Percentiles rank a stretch among this genome's conserved stretches.
Conservation (phyloP, 1,140 invertebrate genomes). For the Neodiprion fabricii region DNA sequence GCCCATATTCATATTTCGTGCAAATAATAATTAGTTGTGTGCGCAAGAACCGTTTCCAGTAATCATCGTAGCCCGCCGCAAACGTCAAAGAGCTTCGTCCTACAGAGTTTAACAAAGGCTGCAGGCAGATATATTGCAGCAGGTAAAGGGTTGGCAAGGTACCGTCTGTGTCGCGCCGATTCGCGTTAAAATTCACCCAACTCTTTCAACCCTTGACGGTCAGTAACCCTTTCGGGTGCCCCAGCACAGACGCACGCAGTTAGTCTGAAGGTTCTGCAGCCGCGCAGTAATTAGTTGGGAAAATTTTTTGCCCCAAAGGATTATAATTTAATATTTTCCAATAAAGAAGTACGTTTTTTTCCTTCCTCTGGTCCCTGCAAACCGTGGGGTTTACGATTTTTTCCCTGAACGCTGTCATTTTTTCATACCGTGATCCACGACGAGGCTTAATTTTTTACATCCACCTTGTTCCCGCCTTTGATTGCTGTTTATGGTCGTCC, state of each 20-base stretch:
- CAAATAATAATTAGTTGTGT: background rate
- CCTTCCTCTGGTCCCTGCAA: no score
- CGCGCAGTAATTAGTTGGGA: background rate
- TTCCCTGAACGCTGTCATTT: background rate
- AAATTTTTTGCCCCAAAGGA: constrained; percentile 10
- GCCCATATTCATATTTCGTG: background rate
- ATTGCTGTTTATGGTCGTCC: constrained; percentile 5
- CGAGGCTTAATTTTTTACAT: background rate
- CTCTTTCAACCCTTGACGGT: background rate
- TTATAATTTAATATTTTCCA: background rate
- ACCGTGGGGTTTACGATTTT: background rate
- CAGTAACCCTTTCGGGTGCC: background rate
- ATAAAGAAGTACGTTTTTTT: background rate
- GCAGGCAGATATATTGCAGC: constrained; percentile 24
- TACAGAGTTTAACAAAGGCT: background rate
- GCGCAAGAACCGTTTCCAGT: background rate
- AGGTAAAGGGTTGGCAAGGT: constrained; percentile 37
- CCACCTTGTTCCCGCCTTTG: background rate
- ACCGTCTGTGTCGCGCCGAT: background rate
- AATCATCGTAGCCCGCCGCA: background rate
- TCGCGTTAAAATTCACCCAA: background rate
- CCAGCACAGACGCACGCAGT: background rate
- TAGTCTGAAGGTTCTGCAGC: background rate
- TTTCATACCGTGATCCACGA: background rate
- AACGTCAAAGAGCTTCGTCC: background rate